Base-by-base conservation (phyloP, 2,888 invertebrate genomes). In the Cosmopolites sordidus region DNA sequence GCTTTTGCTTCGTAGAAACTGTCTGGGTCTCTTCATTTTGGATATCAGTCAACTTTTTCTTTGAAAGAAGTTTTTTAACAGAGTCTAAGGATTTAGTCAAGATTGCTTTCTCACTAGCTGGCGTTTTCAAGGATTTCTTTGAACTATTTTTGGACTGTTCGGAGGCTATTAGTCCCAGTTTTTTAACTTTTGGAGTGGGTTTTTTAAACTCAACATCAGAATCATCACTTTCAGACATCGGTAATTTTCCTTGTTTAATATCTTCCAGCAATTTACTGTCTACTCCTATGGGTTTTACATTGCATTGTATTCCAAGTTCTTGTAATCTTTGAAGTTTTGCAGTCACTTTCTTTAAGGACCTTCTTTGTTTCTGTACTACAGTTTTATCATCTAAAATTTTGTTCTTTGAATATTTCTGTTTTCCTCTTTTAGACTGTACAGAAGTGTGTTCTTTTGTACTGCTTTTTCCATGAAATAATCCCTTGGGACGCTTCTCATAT, bases 401-500 rank as follows among this genome's bases (percentile, higher is more conserved):
- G 37, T 78, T 79, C 56, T 75, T 67, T 58, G 73, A 76, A 67
- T 73, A 75, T 58, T 76, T 75, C 48, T 72, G 69, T 65, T 75
- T 76, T 4, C 71, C 62, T 57, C 79, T 73, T 27, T 70, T 70
- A 8, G 64, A 64, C 54, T 75, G 66, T 51, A 66, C 73, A 1
- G 79, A 76, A 61, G 79, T 81, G 56, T 76, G 75, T 29, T 74
- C 66, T 11, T 68, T 58, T 3, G 76, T 78, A 79, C 75, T 54
- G 60, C 75, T 47, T 46, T 60, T 62, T 5, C 62, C 63, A 18
- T 56, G 49, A 49, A 69, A 66, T 81, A 83, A 48, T 79, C 81
- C 44, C 50, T 76, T 27, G 61, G 70, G 64, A 74, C 80, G 66
- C 84, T 84, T 79, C 57, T 84, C 83, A 1, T 83, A 83, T 14